phyloP scores from a whole-genome alignment of 2,797 vertebrate species.

The Falco cherrug region DNA sequence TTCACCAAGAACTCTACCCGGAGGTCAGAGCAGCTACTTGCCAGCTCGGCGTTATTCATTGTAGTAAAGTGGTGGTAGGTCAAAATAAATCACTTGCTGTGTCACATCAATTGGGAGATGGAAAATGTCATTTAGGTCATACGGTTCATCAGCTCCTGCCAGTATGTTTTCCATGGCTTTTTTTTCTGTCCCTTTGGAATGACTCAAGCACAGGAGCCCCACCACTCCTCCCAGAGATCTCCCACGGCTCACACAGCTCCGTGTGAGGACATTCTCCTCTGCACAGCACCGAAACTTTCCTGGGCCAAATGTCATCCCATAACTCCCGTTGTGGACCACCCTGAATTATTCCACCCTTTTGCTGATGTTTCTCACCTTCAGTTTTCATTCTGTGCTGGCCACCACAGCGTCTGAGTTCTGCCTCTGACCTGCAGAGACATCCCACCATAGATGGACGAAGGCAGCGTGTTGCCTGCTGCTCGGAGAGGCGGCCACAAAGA shows the following conservation, averaged over 20 bases:
- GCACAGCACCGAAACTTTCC: background rate
- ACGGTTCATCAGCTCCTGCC: background rate
- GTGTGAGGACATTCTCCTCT: background rate
- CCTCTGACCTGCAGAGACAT: background rate
- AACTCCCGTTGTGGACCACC: background rate
- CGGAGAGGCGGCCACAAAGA: background rate
- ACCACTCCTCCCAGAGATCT: background rate
- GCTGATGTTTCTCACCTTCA: background rate
- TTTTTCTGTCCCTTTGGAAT: background rate
- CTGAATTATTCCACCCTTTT: background rate
- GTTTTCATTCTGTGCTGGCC: background rate
- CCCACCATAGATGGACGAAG: fast-evolving
- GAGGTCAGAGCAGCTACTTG: background rate
- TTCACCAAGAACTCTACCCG: fast-evolving
- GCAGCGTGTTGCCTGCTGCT: background rate
- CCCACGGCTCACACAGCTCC: background rate
- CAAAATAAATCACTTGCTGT: background rate
- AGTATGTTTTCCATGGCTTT: background rate
- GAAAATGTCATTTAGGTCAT: background rate
- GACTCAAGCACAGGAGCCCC: background rate
- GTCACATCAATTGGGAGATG: background rate
- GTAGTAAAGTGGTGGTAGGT: background rate
- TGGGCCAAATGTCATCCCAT: background rate
- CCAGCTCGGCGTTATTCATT: background rate
- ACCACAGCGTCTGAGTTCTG: background rate